phyloP scores from a whole-genome alignment of 92 coral and sea anemone genomes.

The Epizoanthus stellaris region DNA sequence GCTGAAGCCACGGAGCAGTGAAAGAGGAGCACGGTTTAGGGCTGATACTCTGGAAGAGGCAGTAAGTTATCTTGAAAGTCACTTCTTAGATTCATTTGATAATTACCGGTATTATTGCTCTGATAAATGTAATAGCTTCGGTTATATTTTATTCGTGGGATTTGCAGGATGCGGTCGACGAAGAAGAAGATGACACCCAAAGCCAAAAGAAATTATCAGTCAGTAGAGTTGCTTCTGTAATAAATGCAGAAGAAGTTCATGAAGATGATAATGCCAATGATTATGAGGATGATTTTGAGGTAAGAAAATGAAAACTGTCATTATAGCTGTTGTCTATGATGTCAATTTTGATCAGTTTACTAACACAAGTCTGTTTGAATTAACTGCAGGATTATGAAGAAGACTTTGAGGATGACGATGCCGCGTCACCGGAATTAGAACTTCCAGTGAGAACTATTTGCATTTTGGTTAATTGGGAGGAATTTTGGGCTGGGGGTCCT shows the following conservation, averaged over 20 bases:
- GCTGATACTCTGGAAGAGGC: constrained; percentile 88
- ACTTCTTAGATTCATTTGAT: too few species aligned
- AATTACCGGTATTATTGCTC: not conserved
- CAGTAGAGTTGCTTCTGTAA: constrained; percentile 48
- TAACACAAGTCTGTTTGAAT: not conserved
- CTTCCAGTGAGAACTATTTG: constrained; percentile 53
- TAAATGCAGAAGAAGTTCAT: constrained; percentile 69
- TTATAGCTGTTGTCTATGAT: not conserved
- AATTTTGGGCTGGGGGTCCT: too few species aligned
- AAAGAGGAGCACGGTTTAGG: not conserved
- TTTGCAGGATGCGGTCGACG: constrained; percentile 56
- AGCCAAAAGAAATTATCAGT: constrained; percentile 27
- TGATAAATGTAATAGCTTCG: not conserved
- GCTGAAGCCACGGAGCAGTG: not conserved
- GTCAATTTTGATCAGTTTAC: not conserved
- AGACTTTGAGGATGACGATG: constrained; percentile 92
- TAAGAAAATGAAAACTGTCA: not conserved
- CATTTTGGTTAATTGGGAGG: not conserved
- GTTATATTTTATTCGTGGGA: not conserved
- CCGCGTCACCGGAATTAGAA: constrained; percentile 67
- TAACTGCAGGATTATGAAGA: constrained; percentile 90
- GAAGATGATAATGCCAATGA: constrained; percentile 77
- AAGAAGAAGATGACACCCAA: constrained; percentile 39
- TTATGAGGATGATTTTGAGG: constrained; percentile 98
- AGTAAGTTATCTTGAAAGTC: constrained; percentile 52